These are phyloP conservation scores for Chromis chromis DNA, from an alignment of 2,797 vertebrate species.

Conservation along the genomic window DNA sequence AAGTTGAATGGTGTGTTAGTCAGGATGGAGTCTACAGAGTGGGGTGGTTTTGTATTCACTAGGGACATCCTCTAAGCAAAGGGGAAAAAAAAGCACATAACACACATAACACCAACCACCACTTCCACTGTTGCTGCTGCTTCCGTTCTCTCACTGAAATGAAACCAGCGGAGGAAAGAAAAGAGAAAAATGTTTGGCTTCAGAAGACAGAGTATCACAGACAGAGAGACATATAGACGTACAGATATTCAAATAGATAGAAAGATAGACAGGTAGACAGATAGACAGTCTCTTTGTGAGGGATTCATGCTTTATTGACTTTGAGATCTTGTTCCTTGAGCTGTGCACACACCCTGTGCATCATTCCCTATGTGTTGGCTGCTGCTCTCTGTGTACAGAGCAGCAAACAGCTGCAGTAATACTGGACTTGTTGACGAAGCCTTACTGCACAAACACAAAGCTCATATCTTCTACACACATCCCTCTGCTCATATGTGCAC, in stretches of 20 bases:
- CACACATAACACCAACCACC: slow-evolving; percentile 19
- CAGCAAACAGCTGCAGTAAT: slow-evolving; percentile 63
- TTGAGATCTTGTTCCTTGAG: slow-evolving; percentile 52
- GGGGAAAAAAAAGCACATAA: slow-evolving; percentile 13
- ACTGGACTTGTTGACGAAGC: slow-evolving; percentile 72
- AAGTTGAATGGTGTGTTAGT: slow-evolving; percentile 34
- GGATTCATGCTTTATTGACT: slow-evolving; percentile 46
- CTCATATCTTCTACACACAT: slow-evolving; percentile 57
- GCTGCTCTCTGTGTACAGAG: slow-evolving; percentile 46
- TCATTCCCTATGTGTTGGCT: slow-evolving; percentile 31
- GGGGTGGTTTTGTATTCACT: slow-evolving; percentile 33
- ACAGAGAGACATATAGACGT: not conserved
- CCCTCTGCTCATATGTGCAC: slow-evolving; percentile 42
- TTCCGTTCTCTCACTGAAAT: slow-evolving; percentile 30
- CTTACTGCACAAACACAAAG: slow-evolving; percentile 59
- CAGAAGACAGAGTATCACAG: slow-evolving; percentile 18
- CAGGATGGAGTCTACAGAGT: slow-evolving; percentile 7
- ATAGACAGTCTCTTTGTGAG: slow-evolving; percentile 23
- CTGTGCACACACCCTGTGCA: slow-evolving; percentile 46
- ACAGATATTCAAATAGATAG: slow-evolving; percentile 18
- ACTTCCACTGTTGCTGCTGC: slow-evolving; percentile 26
- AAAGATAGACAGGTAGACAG: not conserved
- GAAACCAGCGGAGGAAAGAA: slow-evolving; percentile 23
- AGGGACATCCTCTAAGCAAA: slow-evolving; percentile 32
- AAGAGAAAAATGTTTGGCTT: slow-evolving; percentile 11